Conservation (phyloP, 2,113 vertebrate genomes). For the Sorex araneus region DNA sequence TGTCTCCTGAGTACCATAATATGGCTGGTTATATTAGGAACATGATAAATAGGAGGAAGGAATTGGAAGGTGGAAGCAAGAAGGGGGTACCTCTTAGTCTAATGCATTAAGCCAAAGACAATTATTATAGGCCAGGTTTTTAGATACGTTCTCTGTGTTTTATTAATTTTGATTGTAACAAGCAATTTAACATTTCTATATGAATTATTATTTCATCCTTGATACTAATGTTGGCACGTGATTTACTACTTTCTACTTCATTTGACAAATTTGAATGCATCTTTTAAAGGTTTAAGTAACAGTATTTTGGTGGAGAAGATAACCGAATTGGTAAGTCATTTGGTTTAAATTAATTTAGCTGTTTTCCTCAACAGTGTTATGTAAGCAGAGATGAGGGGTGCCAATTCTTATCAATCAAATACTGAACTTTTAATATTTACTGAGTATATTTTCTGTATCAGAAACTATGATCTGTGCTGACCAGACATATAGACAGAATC, state of each 20-base stretch:
- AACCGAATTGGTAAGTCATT: not conserved
- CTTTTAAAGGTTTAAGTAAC: constrained; percentile 46
- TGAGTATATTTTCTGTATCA: not conserved
- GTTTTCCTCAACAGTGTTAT: not conserved
- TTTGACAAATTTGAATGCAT: not conserved
- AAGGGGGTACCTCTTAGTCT: not conserved
- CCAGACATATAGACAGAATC: not conserved
- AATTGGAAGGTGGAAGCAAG: not conserved
- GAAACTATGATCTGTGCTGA: not conserved
- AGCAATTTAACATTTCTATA: constrained; percentile 10
- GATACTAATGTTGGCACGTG: constrained; percentile 27
- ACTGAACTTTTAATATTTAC: constrained; percentile 29
- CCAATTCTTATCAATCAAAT: not conserved
- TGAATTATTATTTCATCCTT: constrained; percentile 38
- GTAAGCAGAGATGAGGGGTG: not conserved
- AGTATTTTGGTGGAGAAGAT: not conserved
- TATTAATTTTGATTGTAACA: constrained; percentile 39
- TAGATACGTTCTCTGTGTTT: constrained; percentile 23
- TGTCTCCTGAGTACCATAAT: not conserved
- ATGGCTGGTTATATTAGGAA: not conserved
- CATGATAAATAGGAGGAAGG: not conserved
- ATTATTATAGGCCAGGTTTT: constrained; percentile 19
- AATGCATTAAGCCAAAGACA: constrained; percentile 37
- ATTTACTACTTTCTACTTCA: constrained; percentile 7
- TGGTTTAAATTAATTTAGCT: constrained; percentile 32